Evolutionary conservation across 2,113 vertebrate genomes (phyloP), one percentile per base, ranked within the genome.

Genomic region (Mormoops blainvillei): DNA sequence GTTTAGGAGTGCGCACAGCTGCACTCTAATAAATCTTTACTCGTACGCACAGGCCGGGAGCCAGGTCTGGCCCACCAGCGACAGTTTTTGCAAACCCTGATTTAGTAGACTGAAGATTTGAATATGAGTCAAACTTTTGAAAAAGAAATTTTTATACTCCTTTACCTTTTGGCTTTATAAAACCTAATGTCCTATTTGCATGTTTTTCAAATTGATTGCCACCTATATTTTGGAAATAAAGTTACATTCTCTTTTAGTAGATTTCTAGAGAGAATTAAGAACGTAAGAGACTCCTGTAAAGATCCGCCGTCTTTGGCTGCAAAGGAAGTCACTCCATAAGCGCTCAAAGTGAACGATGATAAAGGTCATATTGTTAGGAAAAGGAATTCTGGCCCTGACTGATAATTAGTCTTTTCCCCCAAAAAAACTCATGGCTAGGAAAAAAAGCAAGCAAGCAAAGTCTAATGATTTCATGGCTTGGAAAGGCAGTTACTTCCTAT

Each of bases 291-390:
- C 33, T 52, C 14, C 22, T 56, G 2, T 73, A 50, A 54, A 68
- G 15, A 74, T 61, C 9, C 16, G 26, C 24, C 81, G 26, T 68
- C 50, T 95, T 85, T 87, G 63, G 28, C 65, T 63, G 12, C 43
- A 61, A 81, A 36, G 5, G 15, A 91, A n/a, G 9, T 52, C 26
- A 63, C 50, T 76, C 12, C 1, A 6, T 16, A 58, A 50, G 82
- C 22, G 70, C 50, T 41, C 36, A 36, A 95, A 92, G 56, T 65
- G 38, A 95, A 82, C 65, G 31, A 76, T 92, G 48, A 70, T 68
- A 74, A 71, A 80, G 63, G 24, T 63, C 43, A 50, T 58, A 11
- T 22, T 18, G 20, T 82, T 41, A 78, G 45, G 26, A 83, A 86
- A 91, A 52, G 74, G 54, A 68, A 74, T 67, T 91, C 74, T 78